Evolutionary conservation across 2,113 vertebrate genomes (phyloP), one percentile per base, ranked within the genome.

Genomic region (Elephantulus edwardii): DNA sequence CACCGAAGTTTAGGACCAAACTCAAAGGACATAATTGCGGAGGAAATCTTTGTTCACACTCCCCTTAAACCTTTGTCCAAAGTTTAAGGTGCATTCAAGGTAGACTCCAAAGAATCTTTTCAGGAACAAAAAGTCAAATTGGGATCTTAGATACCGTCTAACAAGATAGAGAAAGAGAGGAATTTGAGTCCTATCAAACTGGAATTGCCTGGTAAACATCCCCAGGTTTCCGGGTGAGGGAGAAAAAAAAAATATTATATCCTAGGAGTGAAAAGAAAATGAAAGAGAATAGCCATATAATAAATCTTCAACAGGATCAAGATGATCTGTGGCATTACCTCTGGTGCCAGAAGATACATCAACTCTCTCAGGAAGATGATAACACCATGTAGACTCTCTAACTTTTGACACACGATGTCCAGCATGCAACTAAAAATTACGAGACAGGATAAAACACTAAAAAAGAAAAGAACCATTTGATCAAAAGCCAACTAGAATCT

Each of bases 401-500:
- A 33, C 54, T 81, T 82, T 93, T 84, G 35, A 68, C 70, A 87
- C 14, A 71, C 6, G 40, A 54, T 84, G 64, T 56, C 19, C 33
- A 86, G 35, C 17, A 90, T 92, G 19, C n/a, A 88, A 54, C 30
- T 44, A 38, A 89, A 82, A 80, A 62, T 17, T 72, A 60, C 56
- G 17, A 68, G 16, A 2, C 10, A 44, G 1, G 71, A n/a, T 28
- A 42, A 70, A 90, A n/a, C n/a, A n/a, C n/a, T n/a, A n/a, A 58
- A 35, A 28, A 35, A 30, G 28, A 12, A 9, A 48, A 68, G 8
- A 83, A 64, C 17, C 20, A 75, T n/a, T 24, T 74, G 26, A 46
- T 66, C 30, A 85, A 92, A 83, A 85, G 14, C 20, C 44, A 75
- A 87, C 9, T 22, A 89, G 58, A 92, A 81, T n/a, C n/a, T n/a